Evolutionary conservation across 2,888 invertebrate genomes (phyloP), one percentile per base, ranked within the genome.

Genomic region (Agonopterix subpropinquella): DNA sequence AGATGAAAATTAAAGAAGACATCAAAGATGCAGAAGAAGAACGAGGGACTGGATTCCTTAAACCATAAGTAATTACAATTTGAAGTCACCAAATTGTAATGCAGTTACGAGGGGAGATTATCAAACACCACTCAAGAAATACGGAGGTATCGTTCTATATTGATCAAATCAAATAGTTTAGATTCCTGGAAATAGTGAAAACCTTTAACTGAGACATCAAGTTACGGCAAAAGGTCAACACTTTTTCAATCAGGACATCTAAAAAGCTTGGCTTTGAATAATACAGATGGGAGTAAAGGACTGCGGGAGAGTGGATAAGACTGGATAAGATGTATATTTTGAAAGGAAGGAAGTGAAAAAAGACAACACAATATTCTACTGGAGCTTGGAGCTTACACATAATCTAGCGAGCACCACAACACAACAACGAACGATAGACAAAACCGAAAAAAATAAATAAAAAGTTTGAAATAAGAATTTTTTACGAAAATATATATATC

Each of bases 71-170:
- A 73, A 79, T 87, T 87, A 87, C 87, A 85, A 82, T 87, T 81
- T 85, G 85, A 87, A 88, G 87, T 87, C 80, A 87, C 89, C 88
- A 88, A 86, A 80, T 83, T 83, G 80, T 80, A 88, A 89, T 89
- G 86, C 89, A 89, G 89, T 89, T 86, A 89, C 89, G 89, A 89
- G 89, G 86, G 87, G 89, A 89, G 89, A 89, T 89, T 81, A 67
- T 67, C 44, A 62, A 64, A 82, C 84, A 87, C 87, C 87, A 86
- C 88, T 82, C 65, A 52, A 70, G 58, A 56, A 60, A 51, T 53
- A 68, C 58, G 64, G 68, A 68, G 52, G 47, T 53, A 47, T 54
- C 54, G 56, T 59, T 53, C 28, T 59, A 70, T 71, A 73, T 67
- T 57, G 54, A 56, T 65, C 64, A 70, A 75, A 76, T 73, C 62